phyloP scores from a whole-genome alignment of 1,140 invertebrate species.

The Bombus impatiens region DNA sequence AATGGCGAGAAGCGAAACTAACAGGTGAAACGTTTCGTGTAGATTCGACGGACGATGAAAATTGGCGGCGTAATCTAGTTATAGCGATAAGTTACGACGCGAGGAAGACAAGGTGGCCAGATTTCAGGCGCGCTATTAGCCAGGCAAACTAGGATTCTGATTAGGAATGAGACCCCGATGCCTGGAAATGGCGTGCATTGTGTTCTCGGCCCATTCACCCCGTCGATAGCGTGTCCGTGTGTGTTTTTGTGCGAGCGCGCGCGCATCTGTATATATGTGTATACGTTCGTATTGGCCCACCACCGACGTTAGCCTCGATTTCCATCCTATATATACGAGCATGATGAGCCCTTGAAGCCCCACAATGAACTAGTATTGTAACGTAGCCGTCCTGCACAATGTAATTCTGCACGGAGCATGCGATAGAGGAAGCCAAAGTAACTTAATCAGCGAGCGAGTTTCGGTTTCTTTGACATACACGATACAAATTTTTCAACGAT shows the following conservation, averaged over 20 bases:
- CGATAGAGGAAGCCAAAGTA: constrained; percentile 71
- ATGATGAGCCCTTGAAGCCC: constrained; percentile 70
- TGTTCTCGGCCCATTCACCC: constrained; percentile 43
- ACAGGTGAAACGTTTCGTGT: background rate
- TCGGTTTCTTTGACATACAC: constrained; percentile 43
- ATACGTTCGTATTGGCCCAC: constrained; percentile 17
- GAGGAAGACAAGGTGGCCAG: constrained; percentile 6
- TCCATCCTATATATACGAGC: constrained; percentile 47
- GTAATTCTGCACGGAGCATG: constrained; percentile 68
- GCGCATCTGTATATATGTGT: no score
- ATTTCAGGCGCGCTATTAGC: constrained; percentile 41
- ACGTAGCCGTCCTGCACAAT: constrained; percentile 63
- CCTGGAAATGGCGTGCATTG: constrained; percentile 60
- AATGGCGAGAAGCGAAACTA: background rate
- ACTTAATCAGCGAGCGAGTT: constrained; percentile 64
- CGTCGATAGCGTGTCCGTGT: background rate
- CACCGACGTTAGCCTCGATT: constrained; percentile 45
- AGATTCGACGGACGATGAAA: background rate
- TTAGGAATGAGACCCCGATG: constrained; percentile 58
- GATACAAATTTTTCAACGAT: constrained; percentile 6
- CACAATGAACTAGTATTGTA: constrained; percentile 70
- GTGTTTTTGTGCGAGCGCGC: background rate
- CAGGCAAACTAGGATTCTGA: constrained; percentile 53
- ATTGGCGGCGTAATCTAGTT: constrained; percentile 13
- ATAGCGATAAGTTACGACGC: background rate